These are phyloP conservation scores for Heliopora coerulea DNA, from an alignment of 92 coral and sea anemone species.

Conservation along the genomic window DNA sequence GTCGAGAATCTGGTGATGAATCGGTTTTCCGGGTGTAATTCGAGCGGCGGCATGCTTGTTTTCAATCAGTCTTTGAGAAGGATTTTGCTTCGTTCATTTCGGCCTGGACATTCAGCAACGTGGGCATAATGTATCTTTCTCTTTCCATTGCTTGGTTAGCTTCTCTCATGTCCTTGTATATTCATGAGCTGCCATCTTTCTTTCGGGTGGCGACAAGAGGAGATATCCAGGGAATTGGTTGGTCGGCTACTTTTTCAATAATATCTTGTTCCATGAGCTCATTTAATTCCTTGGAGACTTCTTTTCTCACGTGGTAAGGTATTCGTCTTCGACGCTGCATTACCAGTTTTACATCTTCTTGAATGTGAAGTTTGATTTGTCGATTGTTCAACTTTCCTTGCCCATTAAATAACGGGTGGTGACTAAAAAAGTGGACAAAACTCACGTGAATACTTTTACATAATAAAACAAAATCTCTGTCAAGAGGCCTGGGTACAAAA, in stretches of 20 bases:
- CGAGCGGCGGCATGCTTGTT: not conserved
- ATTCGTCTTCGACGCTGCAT: slow-evolving; percentile 18
- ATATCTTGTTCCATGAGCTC: slow-evolving; percentile 16
- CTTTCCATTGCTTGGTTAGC: slow-evolving; percentile 58
- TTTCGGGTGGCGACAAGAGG: slow-evolving; percentile 49
- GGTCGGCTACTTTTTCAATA: slow-evolving; percentile 23
- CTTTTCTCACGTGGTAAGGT: slow-evolving; percentile 27
- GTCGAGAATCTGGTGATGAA: slow-evolving; percentile 43
- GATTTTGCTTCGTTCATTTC: slow-evolving; percentile 19
- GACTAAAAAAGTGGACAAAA: too few species aligned
- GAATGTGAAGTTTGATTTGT: slow-evolving; percentile 10
- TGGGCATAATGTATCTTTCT: slow-evolving; percentile 14
- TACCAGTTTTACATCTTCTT: slow-evolving; percentile 25
- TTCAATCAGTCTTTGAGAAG: slow-evolving; percentile 8
- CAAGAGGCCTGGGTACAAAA: too few species aligned
- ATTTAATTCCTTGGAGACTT: slow-evolving; percentile 8
- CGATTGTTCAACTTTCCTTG: slow-evolving; percentile 11
- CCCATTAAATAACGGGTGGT: too few species aligned
- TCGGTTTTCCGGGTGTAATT: slow-evolving; percentile 5
- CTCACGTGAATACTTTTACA: too few species aligned
- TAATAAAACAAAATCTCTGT: too few species aligned
- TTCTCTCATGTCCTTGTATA: slow-evolving; percentile 63
- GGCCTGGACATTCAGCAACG: not conserved
- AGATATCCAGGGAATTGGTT: slow-evolving; percentile 33
- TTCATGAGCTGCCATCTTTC: slow-evolving; percentile 50